Evolutionary conservation across 2,888 invertebrate species (phyloP).

Genomic region (Aethes cnicana): DNA sequence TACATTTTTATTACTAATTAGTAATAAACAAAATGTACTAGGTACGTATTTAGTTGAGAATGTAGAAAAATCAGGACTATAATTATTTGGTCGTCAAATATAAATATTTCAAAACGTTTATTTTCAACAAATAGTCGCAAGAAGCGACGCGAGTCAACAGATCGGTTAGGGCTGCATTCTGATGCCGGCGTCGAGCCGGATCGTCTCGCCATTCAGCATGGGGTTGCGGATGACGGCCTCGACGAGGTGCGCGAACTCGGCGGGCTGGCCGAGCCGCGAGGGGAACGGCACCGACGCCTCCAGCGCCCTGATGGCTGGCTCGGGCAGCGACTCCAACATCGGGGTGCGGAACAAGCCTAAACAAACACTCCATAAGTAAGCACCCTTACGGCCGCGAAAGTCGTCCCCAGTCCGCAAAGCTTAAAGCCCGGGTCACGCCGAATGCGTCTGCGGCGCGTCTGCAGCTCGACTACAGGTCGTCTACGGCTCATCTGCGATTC

Average conservation of each 20-base stretch:
- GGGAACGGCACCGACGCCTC: constrained; percentile 80
- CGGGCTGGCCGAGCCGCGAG: constrained; percentile 74
- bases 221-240: constrained; percentile 81
- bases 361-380: constrained; percentile 26
- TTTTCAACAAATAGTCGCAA: too few species aligned
- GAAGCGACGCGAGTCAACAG: too few species aligned
- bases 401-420: too few species aligned
- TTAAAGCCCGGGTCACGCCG: too few species aligned
- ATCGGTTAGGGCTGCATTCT: constrained; percentile 73
- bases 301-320: constrained; percentile 73
- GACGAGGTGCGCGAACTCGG: constrained; percentile 79
- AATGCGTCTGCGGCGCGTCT: too few species aligned
- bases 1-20: too few species aligned
- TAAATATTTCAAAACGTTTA: neutral
- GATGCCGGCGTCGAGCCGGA: constrained; percentile 81
- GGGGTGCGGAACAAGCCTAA: constrained; percentile 82
- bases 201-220: constrained; percentile 82
- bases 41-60: too few species aligned
- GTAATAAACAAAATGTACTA: too few species aligned
- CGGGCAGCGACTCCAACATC: constrained; percentile 72
- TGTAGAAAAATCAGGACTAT: too few species aligned
- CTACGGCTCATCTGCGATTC: too few species aligned
- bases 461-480: too few species aligned
- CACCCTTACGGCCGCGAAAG: neutral
- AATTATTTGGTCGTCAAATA: too few species aligned